Percentiles rank a stretch among this genome's conserved stretches.
Conservation (phyloP, 2,113 vertebrate genomes). For the Tragelaphus strepsiceros region DNA sequence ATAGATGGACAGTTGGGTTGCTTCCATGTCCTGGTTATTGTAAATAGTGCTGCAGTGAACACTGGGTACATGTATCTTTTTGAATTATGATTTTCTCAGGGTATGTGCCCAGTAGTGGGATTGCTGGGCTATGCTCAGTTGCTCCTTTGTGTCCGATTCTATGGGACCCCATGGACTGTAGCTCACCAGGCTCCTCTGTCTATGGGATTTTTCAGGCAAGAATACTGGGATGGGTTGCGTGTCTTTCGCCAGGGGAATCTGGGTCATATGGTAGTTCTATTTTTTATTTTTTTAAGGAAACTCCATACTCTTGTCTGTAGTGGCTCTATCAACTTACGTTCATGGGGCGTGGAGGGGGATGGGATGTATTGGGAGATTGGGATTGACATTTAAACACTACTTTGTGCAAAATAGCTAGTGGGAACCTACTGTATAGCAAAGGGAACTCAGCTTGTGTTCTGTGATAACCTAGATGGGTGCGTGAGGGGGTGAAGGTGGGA, state of each 20-base stretch:
- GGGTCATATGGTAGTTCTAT: background rate
- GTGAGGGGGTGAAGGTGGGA: background rate
- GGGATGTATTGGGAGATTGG: background rate
- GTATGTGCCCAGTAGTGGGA: background rate
- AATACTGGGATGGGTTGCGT: background rate
- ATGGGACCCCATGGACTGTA: background rate
- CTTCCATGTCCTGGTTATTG: background rate
- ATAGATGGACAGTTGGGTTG: background rate
- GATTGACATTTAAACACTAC: background rate
- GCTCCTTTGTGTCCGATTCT: background rate
- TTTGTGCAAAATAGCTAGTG: background rate
- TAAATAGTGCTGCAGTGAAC: background rate
- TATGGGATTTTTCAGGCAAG: background rate
- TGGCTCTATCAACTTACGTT: background rate
- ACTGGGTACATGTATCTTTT: background rate
- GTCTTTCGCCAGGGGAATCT: background rate
- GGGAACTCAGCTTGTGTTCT: background rate
- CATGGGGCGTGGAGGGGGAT: background rate
- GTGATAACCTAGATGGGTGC: background rate
- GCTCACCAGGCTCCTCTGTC: background rate
- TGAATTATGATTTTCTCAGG: background rate
- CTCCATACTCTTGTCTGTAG: background rate
- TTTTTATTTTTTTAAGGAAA: background rate
- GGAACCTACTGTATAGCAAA: background rate
- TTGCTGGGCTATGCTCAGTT: background rate